A percentile compares a stretch with the other conserved stretches of the same genome.
phyloP scores from a whole-genome alignment of 2,888 invertebrate species.

The Drepana falcataria region DNA sequence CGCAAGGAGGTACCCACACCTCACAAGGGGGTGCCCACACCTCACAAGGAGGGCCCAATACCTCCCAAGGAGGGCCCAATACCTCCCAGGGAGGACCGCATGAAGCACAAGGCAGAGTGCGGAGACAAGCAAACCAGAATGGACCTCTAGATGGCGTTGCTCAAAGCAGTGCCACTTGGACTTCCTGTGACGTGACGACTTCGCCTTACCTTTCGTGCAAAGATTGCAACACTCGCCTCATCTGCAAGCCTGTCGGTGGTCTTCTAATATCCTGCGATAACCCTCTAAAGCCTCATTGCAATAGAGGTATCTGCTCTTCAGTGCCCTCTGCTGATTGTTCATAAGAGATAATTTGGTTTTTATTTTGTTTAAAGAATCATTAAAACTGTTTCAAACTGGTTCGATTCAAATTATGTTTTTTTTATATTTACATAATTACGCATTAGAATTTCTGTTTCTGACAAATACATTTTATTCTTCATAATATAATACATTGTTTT shows the following conservation, averaged over 20 bases:
- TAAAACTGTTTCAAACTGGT: too few species aligned
- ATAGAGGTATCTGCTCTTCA: constrained; percentile 44
- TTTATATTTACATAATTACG: too few species aligned
- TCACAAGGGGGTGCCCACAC: too few species aligned
- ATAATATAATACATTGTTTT: too few species aligned
- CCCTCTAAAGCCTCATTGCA: constrained; percentile 42
- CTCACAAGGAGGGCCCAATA: constrained; percentile 6
- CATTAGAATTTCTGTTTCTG: too few species aligned
- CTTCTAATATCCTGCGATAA: constrained; percentile 34
- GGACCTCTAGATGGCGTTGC: constrained; percentile 13
- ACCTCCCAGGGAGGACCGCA: too few species aligned
- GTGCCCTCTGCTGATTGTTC: constrained; percentile 36
- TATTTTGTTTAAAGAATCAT: too few species aligned
- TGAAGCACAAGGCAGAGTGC: constrained; percentile 7
- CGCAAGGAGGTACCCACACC: constrained; percentile 15
- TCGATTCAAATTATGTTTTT: too few species aligned
- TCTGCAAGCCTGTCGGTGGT: constrained; percentile 49
- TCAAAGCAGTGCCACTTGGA: constrained; percentile 22
- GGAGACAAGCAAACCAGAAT: background rate
- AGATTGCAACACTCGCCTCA: constrained; percentile 43
- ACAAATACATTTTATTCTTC: too few species aligned
- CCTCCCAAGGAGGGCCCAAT: too few species aligned
- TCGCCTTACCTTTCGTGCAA: constrained; percentile 34
- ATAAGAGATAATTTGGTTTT: background rate
- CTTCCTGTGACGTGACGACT: constrained; percentile 31